Conservation (phyloP, 2,113 vertebrate genomes). For the Pterocles orientalis region DNA sequence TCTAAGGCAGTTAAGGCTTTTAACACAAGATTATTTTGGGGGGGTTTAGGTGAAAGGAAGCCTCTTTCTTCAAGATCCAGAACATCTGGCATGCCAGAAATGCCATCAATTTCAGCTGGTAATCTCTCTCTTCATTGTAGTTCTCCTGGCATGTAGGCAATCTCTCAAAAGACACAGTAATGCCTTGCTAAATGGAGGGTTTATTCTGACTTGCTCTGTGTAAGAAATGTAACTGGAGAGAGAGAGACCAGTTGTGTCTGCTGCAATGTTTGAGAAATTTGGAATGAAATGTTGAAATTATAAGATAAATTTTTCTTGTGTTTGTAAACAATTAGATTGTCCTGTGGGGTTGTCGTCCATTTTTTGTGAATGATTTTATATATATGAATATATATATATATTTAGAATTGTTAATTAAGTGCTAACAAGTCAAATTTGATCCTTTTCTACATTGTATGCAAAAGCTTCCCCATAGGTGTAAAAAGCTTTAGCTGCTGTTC, state of each 20-base stretch:
- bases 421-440: neutral
- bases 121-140: neutral
- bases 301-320: neutral
- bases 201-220: neutral
- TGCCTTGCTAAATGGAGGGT: neutral
- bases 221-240: neutral
- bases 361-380: neutral
- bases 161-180: neutral
- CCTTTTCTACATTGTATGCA: neutral
- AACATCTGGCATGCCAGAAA: conserved; percentile 3
- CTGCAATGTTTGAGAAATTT: neutral
- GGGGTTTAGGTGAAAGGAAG: conserved; percentile 21
- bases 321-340: neutral
- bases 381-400: neutral
- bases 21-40: conserved; percentile 20
- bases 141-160: neutral
- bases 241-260: neutral
- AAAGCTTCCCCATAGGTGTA: neutral
- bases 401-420: neutral
- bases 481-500: neutral
- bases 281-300: neutral
- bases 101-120: conserved; percentile 17
- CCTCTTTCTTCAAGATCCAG: neutral
- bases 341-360: rapidly evolving
- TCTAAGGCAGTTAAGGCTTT: neutral